These are phyloP conservation scores for Blera fallax DNA, from an alignment of 2,888 invertebrate genomes.

Conservation along the genomic window DNA sequence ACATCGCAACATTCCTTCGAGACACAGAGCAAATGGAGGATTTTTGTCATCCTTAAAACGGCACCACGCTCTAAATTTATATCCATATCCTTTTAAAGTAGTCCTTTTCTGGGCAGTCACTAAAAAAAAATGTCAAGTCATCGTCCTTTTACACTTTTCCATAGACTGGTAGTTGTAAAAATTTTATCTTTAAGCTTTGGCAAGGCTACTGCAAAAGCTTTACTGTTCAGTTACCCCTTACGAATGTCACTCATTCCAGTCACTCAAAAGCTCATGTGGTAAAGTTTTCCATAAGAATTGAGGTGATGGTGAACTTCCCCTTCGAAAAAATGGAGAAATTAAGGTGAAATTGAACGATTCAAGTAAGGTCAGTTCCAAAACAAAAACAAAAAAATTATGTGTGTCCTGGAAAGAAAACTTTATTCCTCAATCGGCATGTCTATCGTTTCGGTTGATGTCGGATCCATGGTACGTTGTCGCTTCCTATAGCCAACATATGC, in stretches of 20 bases:
- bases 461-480: background rate
- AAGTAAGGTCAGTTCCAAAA: slow-evolving; percentile 33
- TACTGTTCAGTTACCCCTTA: background rate
- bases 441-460: slow-evolving; percentile 10
- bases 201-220: slow-evolving; percentile 38
- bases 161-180: slow-evolving; percentile 39
- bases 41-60: slow-evolving; percentile 49
- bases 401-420: background rate
- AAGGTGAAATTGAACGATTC: too few species aligned
- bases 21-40: slow-evolving; percentile 47
- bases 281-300: background rate
- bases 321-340: background rate
- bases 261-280: slow-evolving; percentile 48
- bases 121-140: slow-evolving; percentile 21
- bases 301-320: background rate
- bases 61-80: slow-evolving; percentile 4
- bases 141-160: slow-evolving; percentile 35
- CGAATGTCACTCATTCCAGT: slow-evolving; percentile 59
- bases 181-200: slow-evolving; percentile 39
- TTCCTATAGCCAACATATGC: slow-evolving; percentile 26
- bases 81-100: slow-evolving; percentile 8
- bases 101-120: background rate
- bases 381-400: background rate
- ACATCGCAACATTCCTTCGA: slow-evolving; percentile 48
- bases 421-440: slow-evolving; percentile 31